Evolutionary conservation across 2,113 vertebrate species (phyloP), one percentile per base, ranked within the genome.

Genomic region (Nothobranchius furzeri): DNA sequence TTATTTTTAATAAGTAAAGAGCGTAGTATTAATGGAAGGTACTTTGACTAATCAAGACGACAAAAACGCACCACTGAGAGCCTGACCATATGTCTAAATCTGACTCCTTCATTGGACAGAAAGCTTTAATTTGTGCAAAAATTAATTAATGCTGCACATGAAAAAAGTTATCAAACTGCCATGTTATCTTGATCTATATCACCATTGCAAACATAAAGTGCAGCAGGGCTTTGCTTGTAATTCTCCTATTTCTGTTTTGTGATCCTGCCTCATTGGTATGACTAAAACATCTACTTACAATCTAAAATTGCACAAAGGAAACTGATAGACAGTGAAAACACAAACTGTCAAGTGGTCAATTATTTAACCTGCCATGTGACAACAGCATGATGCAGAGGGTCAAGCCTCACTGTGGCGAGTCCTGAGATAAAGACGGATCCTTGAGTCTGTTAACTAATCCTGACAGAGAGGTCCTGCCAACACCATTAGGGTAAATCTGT

Each of bases 401-500:
- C 80, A 82, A 67, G 78, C 78, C 81, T 59, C 7, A 61, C 65
- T 24, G 68, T 25, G 68, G 79, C 53, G 73, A 75, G 75, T 70
- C 76, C 40, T 57, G 58, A 73, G 72, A 82, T 84, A 82, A 83
- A 73, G 75, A 78, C 75, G 64, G 85, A 82, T 79, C 85, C 72
- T 68, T 64, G 52, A 47, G 74, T 73, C 79, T 37, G 73, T 76
- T 72, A 17, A 83, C 82, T 82, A 88, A 91, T 85, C 87, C 85
- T 25, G 73, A 83, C 82, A 75, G 64, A 85, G 77, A 72, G 70
- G 74, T 67, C 55, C 69, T 79, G 83, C 79, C 84, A 87, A 70
- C 77, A 66, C 68, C 88, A 86, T 86, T 83, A 90, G 75, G 78
- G 73, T 75, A 73, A 87, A 83, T 70, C 64, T n/a, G 43, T 37